Base-by-base conservation (phyloP, 2,888 invertebrate genomes). In the Gryllus longicercus region DNA sequence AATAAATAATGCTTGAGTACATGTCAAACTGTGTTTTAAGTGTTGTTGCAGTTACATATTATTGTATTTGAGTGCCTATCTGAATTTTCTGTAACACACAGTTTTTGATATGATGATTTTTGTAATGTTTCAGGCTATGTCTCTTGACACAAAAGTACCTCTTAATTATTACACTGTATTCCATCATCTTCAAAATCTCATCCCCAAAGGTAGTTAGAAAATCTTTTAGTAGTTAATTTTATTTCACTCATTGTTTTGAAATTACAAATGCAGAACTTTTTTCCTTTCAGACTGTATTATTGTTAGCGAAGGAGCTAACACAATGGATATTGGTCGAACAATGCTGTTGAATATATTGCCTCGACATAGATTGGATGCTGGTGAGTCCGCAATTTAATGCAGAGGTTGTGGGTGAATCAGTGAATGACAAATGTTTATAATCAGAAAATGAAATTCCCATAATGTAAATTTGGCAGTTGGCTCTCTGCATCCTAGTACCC, bases 251-350 rank as follows among this genome's bases (percentile, higher is more conserved):
- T 21, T 51, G 76, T 23, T 75, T 74, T 74, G 11, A 21, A n/a
- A 74, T n/a, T 4, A 78, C 23, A 78, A 14, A n/a, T 38, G 14
- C 25, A 74, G 25, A n/a, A 78, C 8, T 21, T 23, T 78, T 76
- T 50, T 88, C 88, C 81, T 88, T 88, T 81, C 84, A 85, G 94
- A 98, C 88, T 92, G 94, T 10, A 92, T 98, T 21, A 96, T 99
- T 82, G 95, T 98, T 50, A 98, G 97, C 85, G 98, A 99, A 88
- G 99, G 98, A 38, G 98, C 98, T 63, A 98, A 98, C 87, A 99
- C 98, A 0, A 99, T 99, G 99, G 98, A 99, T 86, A 98, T 98
- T 85, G 98, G 98, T 0, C 90, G 98, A 77, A 93, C 96, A 0
- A 92, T 98, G 88, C 88, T 98, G 74, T 88, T 93, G n/a, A 97